These are phyloP conservation scores for Laupala kohalensis DNA, from an alignment of 1,140 invertebrate species.

Conservation along the genomic window DNA sequence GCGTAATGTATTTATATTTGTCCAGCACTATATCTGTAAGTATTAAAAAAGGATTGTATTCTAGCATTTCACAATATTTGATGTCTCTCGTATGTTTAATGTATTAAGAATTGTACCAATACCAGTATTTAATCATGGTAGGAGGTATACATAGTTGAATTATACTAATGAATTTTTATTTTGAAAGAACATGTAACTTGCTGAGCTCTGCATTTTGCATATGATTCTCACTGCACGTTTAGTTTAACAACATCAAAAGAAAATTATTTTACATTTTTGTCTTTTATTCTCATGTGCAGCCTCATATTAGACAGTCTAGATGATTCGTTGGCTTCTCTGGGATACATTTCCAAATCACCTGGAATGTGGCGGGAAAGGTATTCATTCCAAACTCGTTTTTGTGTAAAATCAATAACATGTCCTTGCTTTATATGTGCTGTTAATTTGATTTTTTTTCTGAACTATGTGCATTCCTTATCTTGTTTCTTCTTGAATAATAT, in stretches of 20 bases:
- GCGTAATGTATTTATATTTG: no score
- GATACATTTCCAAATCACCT: slow-evolving; percentile 33
- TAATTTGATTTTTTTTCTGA: background rate
- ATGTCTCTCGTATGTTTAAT: no score
- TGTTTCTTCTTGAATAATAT: background rate
- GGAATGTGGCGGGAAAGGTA: slow-evolving; percentile 46
- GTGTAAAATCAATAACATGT: no score
- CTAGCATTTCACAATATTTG: no score
- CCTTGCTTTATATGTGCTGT: background rate
- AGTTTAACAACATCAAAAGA: background rate
- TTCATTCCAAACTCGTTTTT: slow-evolving; percentile 16
- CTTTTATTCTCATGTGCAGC: slow-evolving; percentile 6
- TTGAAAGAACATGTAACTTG: no score
- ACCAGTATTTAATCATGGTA: no score
- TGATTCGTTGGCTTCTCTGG: slow-evolving; percentile 33
- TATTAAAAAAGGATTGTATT: no score
- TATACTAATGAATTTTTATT: no score
- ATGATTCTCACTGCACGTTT: background rate
- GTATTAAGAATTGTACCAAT: no score
- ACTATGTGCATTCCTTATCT: background rate
- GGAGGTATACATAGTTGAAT: no score
- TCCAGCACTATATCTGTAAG: no score
- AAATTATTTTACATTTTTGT: slow-evolving; percentile 1
- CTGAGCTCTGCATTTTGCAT: no score
- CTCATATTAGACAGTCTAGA: slow-evolving; percentile 11